Base-by-base conservation (phyloP, 1,140 invertebrate species). In the Drosophila saltans region DNA sequence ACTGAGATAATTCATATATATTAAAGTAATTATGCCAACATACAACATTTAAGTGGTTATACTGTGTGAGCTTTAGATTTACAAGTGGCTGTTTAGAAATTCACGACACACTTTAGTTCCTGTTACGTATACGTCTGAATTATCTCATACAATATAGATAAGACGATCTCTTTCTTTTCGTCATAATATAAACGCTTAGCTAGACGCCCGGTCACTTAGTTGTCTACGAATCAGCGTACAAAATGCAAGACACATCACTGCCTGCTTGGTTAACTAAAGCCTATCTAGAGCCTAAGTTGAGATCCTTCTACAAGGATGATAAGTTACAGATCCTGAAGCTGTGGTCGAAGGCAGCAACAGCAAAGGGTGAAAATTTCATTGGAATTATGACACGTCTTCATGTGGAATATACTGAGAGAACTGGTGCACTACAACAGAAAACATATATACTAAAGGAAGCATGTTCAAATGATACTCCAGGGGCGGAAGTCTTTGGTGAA, bases 301-400 rank as follows among this genome's bases (percentile, higher is more conserved):
- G 60, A 41, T 11, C 10, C 1, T 79, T 73, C 48, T 30, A 63
- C 33, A 66, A 81, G n/a, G 81, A 92, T 69, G 26, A 72, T 0
- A 24, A 76, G 8, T 52, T 91, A 4, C 55, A 60, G 5, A 59
- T 92, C 8, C 33, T 58, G 10, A 83, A 78, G 1, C 24, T 83
- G 0, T 73, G 58, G 67, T 55, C 63, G 7, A 81, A 67, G 9
- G 58, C 78, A 21, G 90, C 86, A 3, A 77, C 75, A 0, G 72
- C 57, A 9, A 91, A 90, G 48, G 91, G 91, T 1, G 82, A 91
- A 24, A 92, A 91, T 55, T 91, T 59, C 26, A 16, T 89, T 1
- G 91, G 91, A 10, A 48, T 78, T 4, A 73, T 92, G 67, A 84
- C 76, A 2, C 84, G 91, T 3, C 60, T 90, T 10, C 67, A 74